These are phyloP conservation scores for Apamea crenata DNA, from an alignment of 2,888 invertebrate species.

Conservation along the genomic window DNA sequence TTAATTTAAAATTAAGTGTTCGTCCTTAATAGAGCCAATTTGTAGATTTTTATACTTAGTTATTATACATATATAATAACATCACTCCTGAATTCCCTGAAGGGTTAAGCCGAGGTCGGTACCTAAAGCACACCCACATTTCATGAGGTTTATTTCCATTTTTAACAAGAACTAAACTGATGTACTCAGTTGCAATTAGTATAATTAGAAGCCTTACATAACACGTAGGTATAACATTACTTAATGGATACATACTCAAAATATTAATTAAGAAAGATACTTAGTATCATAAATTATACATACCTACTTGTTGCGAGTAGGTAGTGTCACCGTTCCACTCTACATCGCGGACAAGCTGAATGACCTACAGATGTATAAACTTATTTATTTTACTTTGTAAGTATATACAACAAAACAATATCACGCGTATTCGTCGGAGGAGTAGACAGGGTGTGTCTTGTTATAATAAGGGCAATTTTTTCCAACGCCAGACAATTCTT, in stretches of 20 bases:
- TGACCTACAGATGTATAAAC: slow-evolving; percentile 32
- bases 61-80: no score
- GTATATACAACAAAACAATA: not conserved
- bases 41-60: no score
- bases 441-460: no score
- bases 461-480: no score
- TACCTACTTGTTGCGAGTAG: slow-evolving; percentile 21
- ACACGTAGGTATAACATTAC: slow-evolving; percentile 24
- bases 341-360: slow-evolving; percentile 24
- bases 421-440: no score
- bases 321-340: slow-evolving; percentile 56
- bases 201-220: slow-evolving; percentile 7
- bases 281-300: slow-evolving; percentile 39
- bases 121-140: no score
- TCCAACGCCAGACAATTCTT: no score
- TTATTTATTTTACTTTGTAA: not conserved
- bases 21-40: no score
- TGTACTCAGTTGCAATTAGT: slow-evolving; percentile 12
- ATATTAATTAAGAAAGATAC: slow-evolving; percentile 23
- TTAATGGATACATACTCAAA: slow-evolving; percentile 11
- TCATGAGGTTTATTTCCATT: not conserved
- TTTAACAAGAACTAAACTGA: not conserved
- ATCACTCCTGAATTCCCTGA: no score
- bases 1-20: no score
- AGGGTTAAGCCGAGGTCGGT: no score